Base-by-base conservation (phyloP, 2,113 vertebrate species). In the Ptilorrhoa leucosticta region DNA sequence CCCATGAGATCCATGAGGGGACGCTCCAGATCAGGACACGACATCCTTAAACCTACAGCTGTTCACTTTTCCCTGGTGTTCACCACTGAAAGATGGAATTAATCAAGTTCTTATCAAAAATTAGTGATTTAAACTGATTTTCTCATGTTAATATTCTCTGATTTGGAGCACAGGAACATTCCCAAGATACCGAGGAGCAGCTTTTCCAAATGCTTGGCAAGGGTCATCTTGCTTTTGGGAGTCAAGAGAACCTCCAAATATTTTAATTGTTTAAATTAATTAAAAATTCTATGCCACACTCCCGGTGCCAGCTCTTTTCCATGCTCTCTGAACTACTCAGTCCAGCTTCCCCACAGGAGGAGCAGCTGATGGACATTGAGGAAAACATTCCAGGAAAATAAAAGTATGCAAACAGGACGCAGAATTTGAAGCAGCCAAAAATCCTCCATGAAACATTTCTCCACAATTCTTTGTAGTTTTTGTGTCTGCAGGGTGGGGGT, bases 381-480 rank as follows among this genome's bases (percentile, higher is more conserved):
- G 31, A 87, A 58, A 44, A 87, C 31, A 19, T 24, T 30, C 24
- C 21, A 28, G 60, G 39, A 35, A 86, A 87, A 83, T 2, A 1
- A 33, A 82, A 65, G 39, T 5, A 42, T 0, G 0, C 35, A 26
- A 42, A 69, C 15, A 37, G n/a, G 51, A 81, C 0, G 0, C 60
- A 60, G 58, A 30, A 65, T 40, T 20, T 78, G 21, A 83, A 85
- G 54, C 20, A 27, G 56, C 28, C 61, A 63, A 65, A 91, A 85
- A 44, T 53, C 35, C 37, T 44, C 58, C 56, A 19, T 8, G 8
- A 37, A 60, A 51, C 20, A 22, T 51, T 70, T 84, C 48, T 68
- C 50, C 9, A 1, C 7, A 4, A 15, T 39, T 51, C 0, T n/a
- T 5, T 61, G 44, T 5, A 24, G 35, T 15, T 87, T 24, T n/a